Percentiles rank a stretch among this genome's conserved stretches.
phyloP scores from a whole-genome alignment of 2,888 invertebrate species.

The Laothoe populi region DNA sequence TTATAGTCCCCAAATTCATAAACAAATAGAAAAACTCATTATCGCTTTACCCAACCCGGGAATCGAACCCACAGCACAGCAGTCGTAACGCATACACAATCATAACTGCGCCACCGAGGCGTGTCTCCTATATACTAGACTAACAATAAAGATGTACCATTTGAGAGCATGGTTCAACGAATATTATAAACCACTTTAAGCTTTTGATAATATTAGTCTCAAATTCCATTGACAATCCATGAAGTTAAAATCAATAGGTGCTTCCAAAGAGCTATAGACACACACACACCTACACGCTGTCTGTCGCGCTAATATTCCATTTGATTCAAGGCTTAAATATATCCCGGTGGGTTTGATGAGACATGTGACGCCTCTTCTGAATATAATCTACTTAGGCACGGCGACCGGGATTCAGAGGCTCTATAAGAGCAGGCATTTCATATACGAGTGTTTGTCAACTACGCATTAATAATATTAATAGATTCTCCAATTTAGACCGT shows the following conservation, averaged over 20 bases:
- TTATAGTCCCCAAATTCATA: too few relatives aligned
- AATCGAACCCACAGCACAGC: too few relatives aligned
- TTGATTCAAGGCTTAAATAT: conserved; percentile 16
- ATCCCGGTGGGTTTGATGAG: conserved; percentile 22
- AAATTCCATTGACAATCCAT: conserved; percentile 4
- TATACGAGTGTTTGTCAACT: background rate
- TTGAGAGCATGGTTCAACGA: background rate
- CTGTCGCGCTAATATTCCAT: conserved; percentile 16
- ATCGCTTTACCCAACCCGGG: too few relatives aligned
- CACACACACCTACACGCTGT: background rate
- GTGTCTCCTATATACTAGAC: too few relatives aligned
- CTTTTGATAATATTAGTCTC: conserved; percentile 3
- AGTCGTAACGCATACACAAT: too few relatives aligned
- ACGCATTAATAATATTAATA: background rate
- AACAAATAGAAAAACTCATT: too few relatives aligned
- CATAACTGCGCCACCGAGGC: too few relatives aligned
- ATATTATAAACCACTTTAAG: background rate
- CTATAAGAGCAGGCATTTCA: background rate
- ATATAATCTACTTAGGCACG: conserved; percentile 18
- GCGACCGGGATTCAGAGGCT: conserved; percentile 1
- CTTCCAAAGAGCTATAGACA: background rate
- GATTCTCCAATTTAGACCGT: too few relatives aligned
- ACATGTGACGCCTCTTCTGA: conserved; percentile 5
- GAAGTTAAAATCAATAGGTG: conserved; percentile 16
- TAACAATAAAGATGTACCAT: conserved; percentile 5